Conservation (phyloP, 2,797 vertebrate genomes). For the Pachyuromys duprasi region DNA sequence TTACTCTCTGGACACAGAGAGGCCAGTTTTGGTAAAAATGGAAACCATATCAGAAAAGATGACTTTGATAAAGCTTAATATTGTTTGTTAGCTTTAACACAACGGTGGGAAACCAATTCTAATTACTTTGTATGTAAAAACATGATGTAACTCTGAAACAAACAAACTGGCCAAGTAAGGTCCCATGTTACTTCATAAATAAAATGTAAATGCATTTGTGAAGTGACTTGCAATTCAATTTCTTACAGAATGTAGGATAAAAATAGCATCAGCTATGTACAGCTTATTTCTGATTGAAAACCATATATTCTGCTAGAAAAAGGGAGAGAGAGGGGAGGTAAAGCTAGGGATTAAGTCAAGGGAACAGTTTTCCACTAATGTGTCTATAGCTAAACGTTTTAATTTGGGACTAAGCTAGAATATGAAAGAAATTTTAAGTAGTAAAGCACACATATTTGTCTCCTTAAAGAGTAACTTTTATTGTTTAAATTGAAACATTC, state of each 20-base stretch:
- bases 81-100: constrained; percentile 37
- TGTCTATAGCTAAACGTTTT: constrained; percentile 36
- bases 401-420: constrained; percentile 39
- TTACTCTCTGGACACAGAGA: constrained; percentile 28
- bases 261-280: constrained; percentile 42
- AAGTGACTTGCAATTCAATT: constrained; percentile 61
- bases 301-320: constrained; percentile 55
- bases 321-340: background rate
- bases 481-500: constrained; percentile 48
- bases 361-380: constrained; percentile 43
- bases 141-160: constrained; percentile 72
- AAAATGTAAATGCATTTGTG: constrained; percentile 15
- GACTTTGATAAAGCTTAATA: constrained; percentile 30
- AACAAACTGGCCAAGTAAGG: constrained; percentile 82
- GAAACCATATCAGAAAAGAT: constrained; percentile 54
- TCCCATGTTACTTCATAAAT: constrained; percentile 82
- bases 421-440: constrained; percentile 44
- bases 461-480: constrained; percentile 41
- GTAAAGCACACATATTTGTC: constrained; percentile 1
- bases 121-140: constrained; percentile 53
- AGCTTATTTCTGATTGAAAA: constrained; percentile 77
- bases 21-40: constrained; percentile 36
- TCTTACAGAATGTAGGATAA: constrained; percentile 63
- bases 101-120: constrained; percentile 41
- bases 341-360: background rate